These are phyloP conservation scores for Valencia hispanica DNA, from an alignment of 2,797 vertebrate species.

Conservation along the genomic window DNA sequence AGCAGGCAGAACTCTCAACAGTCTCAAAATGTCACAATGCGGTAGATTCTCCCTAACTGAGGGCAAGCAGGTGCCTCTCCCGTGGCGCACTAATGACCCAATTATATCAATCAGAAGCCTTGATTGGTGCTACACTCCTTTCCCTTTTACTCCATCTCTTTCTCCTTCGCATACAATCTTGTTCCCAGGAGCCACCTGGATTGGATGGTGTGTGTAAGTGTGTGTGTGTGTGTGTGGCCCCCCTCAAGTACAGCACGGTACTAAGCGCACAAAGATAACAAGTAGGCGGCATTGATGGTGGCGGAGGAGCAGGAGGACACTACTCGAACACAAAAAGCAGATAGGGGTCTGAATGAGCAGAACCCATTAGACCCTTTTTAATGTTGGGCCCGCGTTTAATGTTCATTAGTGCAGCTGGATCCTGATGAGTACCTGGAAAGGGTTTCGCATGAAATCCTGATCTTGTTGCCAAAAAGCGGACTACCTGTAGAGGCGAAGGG, in stretches of 20 bases:
- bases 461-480: constrained; percentile 22
- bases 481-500: constrained; percentile 34
- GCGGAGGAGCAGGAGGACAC: constrained; percentile 52
- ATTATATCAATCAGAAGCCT: constrained; percentile 85
- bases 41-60: constrained; percentile 74
- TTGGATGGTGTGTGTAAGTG: constrained; percentile 43
- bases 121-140: constrained; percentile 79
- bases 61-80: constrained; percentile 80
- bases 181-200: constrained; percentile 74
- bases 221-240: constrained; percentile 20
- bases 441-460: constrained; percentile 34
- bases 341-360: constrained; percentile 59
- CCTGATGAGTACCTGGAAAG: constrained; percentile 15
- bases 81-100: constrained; percentile 82
- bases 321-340: constrained; percentile 60
- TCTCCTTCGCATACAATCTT: constrained; percentile 49
- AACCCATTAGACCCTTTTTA: constrained; percentile 57
- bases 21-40: constrained; percentile 78
- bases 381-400: constrained; percentile 29
- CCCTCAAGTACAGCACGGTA: constrained; percentile 61
- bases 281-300: constrained; percentile 45
- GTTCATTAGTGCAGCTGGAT: constrained; percentile 45
- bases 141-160: constrained; percentile 56
- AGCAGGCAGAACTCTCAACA: constrained; percentile 67
- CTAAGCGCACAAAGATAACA: constrained; percentile 58